A percentile compares a stretch with the other conserved stretches of the same genome.
Conservation (phyloP, 2,797 vertebrate genomes). For the Varecia variegata region DNA sequence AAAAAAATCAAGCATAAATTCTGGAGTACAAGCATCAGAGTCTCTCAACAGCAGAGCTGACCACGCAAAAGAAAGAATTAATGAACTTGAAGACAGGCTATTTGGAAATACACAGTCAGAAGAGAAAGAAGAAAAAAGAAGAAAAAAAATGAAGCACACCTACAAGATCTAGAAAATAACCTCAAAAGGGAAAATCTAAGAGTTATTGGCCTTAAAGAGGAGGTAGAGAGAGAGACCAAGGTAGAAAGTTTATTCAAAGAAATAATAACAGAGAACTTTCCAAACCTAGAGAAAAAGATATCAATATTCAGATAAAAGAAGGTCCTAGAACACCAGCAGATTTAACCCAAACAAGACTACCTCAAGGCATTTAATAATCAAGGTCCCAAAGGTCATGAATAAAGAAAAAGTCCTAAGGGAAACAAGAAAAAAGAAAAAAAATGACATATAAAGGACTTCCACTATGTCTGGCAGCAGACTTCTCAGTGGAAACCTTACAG, state of each 20-base stretch:
- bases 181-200: neutral
- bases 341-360: neutral
- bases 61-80: neutral
- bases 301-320: neutral
- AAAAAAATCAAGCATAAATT: neutral
- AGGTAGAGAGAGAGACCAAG: fast-evolving
- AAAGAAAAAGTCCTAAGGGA: neutral
- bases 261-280: neutral
- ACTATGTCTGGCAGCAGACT: neutral
- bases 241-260: neutral
- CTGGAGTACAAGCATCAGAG: neutral
- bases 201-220: neutral
- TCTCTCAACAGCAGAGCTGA: neutral
- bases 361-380: neutral
- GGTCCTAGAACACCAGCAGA: neutral
- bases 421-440: neutral
- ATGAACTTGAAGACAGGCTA: neutral
- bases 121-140: neutral
- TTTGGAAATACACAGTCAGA: neutral
- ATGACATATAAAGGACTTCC: neutral
- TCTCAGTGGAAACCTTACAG: no score
- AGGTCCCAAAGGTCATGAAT: neutral
- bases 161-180: neutral
- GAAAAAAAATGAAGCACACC: neutral
- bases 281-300: neutral